phyloP scores from a whole-genome alignment of 2,113 vertebrate genomes.

The Macrotis lagotis region DNA sequence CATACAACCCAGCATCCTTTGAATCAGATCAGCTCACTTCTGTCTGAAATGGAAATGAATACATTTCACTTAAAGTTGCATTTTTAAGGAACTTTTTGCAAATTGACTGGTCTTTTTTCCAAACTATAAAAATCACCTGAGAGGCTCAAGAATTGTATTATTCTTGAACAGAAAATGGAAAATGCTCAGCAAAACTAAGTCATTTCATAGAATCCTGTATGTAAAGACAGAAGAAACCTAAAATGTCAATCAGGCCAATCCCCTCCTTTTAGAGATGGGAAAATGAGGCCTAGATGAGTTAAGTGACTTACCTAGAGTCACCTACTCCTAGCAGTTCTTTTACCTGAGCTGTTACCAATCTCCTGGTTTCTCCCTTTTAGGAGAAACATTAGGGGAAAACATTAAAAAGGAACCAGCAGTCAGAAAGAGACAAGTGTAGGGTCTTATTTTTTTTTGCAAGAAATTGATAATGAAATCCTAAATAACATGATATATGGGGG shows the following conservation, averaged over 20 bases:
- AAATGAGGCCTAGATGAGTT: background rate
- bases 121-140: background rate
- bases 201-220: background rate
- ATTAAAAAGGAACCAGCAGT: too few relatives aligned
- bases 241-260: background rate
- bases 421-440: too few relatives aligned
- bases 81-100: background rate
- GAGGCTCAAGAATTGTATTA: background rate
- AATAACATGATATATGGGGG: too few relatives aligned
- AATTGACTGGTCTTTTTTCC: background rate
- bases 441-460: too few relatives aligned
- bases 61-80: background rate
- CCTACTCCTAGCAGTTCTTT: too few relatives aligned
- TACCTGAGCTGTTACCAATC: too few relatives aligned
- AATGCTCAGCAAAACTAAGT: background rate
- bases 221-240: background rate
- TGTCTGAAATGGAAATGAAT: background rate
- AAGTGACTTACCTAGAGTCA: too few relatives aligned
- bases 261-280: background rate
- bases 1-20: background rate
- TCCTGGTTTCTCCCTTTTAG: too few relatives aligned
- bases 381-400: too few relatives aligned
- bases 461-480: too few relatives aligned
- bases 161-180: background rate
- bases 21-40: background rate